Evolutionary conservation across 2,113 vertebrate genomes (phyloP).

Genomic region (Protobothrops flavoviridis): DNA sequence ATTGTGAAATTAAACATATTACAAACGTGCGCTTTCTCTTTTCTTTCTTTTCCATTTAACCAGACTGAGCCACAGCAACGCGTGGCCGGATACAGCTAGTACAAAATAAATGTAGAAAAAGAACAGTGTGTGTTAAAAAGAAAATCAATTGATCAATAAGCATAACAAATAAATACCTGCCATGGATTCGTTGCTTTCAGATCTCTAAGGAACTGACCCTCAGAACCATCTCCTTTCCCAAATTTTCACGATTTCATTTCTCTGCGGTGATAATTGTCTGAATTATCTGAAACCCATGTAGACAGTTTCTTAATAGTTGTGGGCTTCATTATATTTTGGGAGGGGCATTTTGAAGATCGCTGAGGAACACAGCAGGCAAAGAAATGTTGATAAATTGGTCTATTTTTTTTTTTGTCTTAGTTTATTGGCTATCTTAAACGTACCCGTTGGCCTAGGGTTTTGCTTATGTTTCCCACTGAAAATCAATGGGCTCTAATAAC

Average conservation of each 20-base stretch:
- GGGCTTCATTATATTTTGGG: neutral
- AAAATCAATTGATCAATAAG: neutral
- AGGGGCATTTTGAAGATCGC: neutral
- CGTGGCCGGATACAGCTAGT: too few relatives aligned
- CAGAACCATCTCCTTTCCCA: neutral
- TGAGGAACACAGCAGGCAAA: neutral
- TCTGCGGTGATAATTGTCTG: neutral
- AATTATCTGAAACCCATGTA: neutral
- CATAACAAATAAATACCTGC: neutral
- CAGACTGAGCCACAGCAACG: too few relatives aligned
- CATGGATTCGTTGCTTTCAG: neutral
- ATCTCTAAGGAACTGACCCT: neutral
- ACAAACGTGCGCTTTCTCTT: too few relatives aligned
- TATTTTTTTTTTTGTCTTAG: too few relatives aligned
- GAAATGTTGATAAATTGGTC: neutral
- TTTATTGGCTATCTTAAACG: too few relatives aligned
- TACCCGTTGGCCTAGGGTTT: too few relatives aligned
- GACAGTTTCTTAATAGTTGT: neutral
- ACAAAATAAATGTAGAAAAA: neutral
- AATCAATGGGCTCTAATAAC: too few relatives aligned
- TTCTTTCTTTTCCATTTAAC: too few relatives aligned
- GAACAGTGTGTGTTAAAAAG: neutral
- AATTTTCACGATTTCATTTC: neutral
- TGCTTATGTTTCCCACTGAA: too few relatives aligned
- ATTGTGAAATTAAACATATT: too few relatives aligned